These are phyloP conservation scores for Struthidea cinerea DNA, from an alignment of 2,113 vertebrate species.

Conservation along the genomic window DNA sequence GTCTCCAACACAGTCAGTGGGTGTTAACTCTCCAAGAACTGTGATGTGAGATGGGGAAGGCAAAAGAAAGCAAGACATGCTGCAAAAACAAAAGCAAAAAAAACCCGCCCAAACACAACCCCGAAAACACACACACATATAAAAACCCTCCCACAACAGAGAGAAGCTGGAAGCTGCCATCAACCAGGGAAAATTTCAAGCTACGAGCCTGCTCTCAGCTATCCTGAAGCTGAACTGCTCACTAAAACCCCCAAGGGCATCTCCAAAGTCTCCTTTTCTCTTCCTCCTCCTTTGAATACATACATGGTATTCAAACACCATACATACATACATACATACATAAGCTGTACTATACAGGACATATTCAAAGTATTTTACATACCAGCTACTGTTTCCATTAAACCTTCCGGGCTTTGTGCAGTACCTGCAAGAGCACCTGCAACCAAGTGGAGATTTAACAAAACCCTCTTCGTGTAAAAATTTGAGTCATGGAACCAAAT, in stretches of 20 bases:
- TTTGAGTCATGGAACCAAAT: not conserved
- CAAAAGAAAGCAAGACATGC: not conserved
- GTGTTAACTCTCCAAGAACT: not conserved
- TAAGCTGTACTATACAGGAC: not conserved
- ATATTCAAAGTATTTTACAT: not conserved
- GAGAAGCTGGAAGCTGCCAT: not conserved
- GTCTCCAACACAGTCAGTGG: not conserved
- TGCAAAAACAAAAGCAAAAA: not conserved
- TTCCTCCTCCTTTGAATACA: not conserved
- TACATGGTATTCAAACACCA: not conserved
- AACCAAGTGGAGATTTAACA: not conserved
- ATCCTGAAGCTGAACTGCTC: not conserved
- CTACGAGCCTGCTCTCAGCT: not conserved
- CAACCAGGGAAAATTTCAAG: not conserved
- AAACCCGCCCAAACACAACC: accelerated
- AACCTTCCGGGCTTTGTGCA: not conserved
- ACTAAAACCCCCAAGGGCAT: not conserved
- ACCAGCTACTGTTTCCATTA: not conserved
- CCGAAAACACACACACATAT: not conserved
- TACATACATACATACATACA: not conserved
- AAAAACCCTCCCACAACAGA: not conserved
- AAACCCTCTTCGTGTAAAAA: not conserved
- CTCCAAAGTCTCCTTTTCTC: not conserved
- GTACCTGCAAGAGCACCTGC: not conserved
- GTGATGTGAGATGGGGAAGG: not conserved